Base-by-base conservation (phyloP, 1,140 invertebrate genomes). In the Leptinotarsa undecemlineata region DNA sequence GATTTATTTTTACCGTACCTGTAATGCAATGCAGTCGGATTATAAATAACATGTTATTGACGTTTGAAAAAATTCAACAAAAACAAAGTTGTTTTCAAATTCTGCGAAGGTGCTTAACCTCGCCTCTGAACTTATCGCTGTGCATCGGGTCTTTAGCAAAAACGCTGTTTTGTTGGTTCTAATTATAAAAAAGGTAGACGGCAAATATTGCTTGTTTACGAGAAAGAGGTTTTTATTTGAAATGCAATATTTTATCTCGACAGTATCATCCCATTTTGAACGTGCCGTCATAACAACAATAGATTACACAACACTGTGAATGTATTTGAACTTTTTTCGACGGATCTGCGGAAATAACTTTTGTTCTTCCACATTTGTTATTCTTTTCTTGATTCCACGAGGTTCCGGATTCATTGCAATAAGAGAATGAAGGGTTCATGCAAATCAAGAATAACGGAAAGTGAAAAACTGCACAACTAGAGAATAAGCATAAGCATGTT, bases 11-110 rank as follows among this genome's bases (percentile, higher is more conserved):
- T 60, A 70, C 51, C 66, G 51, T 70, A 70, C 68, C 68, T 70
- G 48, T 70, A 70, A 70, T 70, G 68, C 68, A 70, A 21, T 70
- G 19, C 68, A 70, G 68, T 51, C 68, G 20, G 15, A 70, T 70
- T 70, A 51, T 70, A 70, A 70, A 70, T 70, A 70, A 70, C 68
- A 70, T 70, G 68, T 70, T 70, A 70, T 70, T 70, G 68, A 70
- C 68, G 47, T 70, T 70, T 60, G 48, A 48, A 70, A 70, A 70
- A 70, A 70, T 70, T 60, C 68, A 70, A 70, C 68, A 70, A 48
- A 70, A 70, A 70, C 68, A 70, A 70, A 33, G 33, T 70, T 70
- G 68, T 70, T 70, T 70, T 70, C 68, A 60, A 70, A 70, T 70
- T 57, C 68, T 70, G 51, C 68, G 17, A 60, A 70, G 68, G 68